Evolutionary conservation across 2,113 vertebrate genomes (phyloP), one percentile per base, ranked within the genome.

Genomic region (Microtus richardsoni): DNA sequence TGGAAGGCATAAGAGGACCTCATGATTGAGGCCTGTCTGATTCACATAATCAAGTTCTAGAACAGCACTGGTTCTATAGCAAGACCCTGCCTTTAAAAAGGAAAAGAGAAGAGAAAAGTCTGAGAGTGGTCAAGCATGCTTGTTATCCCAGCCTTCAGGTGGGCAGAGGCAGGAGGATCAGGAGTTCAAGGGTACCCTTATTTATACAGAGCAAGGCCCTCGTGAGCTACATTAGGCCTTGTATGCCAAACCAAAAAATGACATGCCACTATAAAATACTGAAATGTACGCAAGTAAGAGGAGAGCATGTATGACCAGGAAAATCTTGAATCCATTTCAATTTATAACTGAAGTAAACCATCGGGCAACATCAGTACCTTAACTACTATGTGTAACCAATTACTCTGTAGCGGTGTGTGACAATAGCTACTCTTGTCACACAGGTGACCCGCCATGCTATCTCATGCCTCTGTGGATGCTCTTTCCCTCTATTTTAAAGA

Each of bases 341-440:
- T 30, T 87, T 89, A 83, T 22, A 95, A 87, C 87, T 88, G 91
- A 82, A 93, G 82, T 44, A 94, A 96, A 93, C 79, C 79, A 87
- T 62, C 88, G 60, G 71, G 89, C n/a, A 96, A 79, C 49, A 44
- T 84, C 28, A 75, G 62, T 71, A 62, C 30, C 22, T 82, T 94
- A 74, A 58, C 66, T 80, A 49, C 86, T 22, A 80, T 94, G 54
- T 71, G 49, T 58, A 60, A 88, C 91, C 95, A 94, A 93, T 68
- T 84, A 89, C 33, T 86, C 62, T 13, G 87, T 44, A 89, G 14
- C 74, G 88, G 52, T 75, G 71, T 33, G 47, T 94, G 71, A 93
- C 52, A 94, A 66, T 86, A 71, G 60, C 30, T 95, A 93, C 41
- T 74, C 36, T 97, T 89, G 52, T 58, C 28, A 30, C 36, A 68